A percentile compares a stretch with the other conserved stretches of the same genome.
These are phyloP conservation scores for Nowickia ferox DNA, from an alignment of 2,888 invertebrate genomes.

Conservation along the genomic window DNA sequence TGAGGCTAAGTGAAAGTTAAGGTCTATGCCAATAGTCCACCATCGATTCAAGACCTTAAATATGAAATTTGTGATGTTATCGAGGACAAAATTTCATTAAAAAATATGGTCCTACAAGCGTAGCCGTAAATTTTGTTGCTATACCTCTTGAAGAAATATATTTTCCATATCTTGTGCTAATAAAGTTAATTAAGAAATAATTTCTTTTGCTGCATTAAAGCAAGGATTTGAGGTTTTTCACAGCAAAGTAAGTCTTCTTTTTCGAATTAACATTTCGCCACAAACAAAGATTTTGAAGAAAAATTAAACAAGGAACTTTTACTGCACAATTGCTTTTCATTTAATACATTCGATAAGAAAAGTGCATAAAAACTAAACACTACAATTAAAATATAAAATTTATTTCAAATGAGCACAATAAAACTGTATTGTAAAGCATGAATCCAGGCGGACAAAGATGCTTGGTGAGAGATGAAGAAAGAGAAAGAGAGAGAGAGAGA, in stretches of 20 bases:
- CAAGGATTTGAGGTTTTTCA: conserved; percentile 9
- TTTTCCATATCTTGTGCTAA: not conserved
- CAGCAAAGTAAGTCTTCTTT: not conserved
- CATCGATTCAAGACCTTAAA: too few relatives aligned
- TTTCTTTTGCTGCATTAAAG: conserved; percentile 38
- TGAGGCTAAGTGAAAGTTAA: too few relatives aligned
- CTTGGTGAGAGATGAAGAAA: not conserved
- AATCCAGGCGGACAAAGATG: not conserved
- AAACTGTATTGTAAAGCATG: conserved; percentile 1
- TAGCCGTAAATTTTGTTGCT: not conserved
- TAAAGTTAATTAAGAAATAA: conserved; percentile 21
- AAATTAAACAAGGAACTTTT: not conserved
- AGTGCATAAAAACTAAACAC: conserved; percentile 56
- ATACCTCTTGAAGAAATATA: not conserved
- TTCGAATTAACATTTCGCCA: not conserved
- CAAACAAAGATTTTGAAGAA: not conserved
- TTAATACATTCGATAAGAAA: conserved; percentile 51
- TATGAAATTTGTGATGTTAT: too few relatives aligned
- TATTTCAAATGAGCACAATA: conserved; percentile 33
- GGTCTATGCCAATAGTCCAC: too few relatives aligned
- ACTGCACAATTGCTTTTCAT: conserved; percentile 15
- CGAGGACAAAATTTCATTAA: too few relatives aligned
- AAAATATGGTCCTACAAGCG: too few relatives aligned
- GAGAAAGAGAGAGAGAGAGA: not conserved
- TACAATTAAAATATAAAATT: conserved; percentile 64